Evolutionary conservation across 2,888 invertebrate genomes (phyloP).

Genomic region (Muscina levida): DNA sequence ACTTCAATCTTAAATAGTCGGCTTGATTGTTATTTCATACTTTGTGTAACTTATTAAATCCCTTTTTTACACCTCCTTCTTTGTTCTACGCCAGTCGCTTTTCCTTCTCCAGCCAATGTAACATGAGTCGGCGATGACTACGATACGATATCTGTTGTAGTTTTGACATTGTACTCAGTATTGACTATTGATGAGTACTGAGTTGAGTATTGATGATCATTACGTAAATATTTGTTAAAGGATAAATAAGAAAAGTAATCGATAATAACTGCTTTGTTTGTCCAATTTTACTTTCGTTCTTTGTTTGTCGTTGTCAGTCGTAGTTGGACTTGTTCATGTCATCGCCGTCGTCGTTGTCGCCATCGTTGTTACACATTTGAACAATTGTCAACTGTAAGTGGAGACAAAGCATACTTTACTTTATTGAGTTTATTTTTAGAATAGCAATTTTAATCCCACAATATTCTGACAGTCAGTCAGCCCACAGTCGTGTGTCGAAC

Average conservation of each 20-base stretch:
- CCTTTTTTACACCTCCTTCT: too few relatives aligned
- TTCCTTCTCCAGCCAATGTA: background rate
- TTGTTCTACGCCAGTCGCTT: too few relatives aligned
- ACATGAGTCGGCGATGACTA: background rate
- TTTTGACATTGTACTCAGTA: too few relatives aligned
- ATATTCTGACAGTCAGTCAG: background rate
- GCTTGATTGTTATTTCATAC: too few relatives aligned
- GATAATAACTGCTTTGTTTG: constrained; percentile 9
- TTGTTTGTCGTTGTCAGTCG: constrained; percentile 8
- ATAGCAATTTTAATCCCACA: background rate
- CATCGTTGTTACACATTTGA: too few relatives aligned
- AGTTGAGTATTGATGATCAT: background rate
- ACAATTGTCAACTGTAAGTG: constrained; percentile 8
- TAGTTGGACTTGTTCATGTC: background rate
- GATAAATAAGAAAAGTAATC: constrained; percentile 30
- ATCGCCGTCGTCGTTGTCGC: too few relatives aligned
- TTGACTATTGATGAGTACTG: too few relatives aligned
- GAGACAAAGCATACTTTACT: constrained; percentile 16
- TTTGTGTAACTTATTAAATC: too few relatives aligned
- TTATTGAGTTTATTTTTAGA: constrained; percentile 22
- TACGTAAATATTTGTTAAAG: constrained; percentile 37
- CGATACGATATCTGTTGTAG: background rate
- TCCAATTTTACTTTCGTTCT: background rate
- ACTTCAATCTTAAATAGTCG: too few relatives aligned
- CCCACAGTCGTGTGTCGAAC: constrained; percentile 4